A percentile compares a stretch with the other conserved stretches of the same genome.
These are phyloP conservation scores for Drosophila seguyi DNA, from an alignment of 1,140 invertebrate species.

Conservation along the genomic window DNA sequence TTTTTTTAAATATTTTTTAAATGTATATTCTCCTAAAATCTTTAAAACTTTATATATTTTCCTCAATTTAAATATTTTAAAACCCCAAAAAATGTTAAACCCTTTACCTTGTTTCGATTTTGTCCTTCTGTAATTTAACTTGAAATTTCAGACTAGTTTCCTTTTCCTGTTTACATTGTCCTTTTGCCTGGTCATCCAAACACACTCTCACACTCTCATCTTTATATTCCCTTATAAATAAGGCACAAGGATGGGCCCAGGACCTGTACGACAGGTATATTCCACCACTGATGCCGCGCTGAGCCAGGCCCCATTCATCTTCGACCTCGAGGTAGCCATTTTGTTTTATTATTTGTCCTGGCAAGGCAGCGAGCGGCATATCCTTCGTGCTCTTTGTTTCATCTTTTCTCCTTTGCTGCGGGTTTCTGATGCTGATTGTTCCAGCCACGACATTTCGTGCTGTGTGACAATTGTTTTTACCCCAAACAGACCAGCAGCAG, in stretches of 20 bases:
- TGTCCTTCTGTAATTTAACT: background rate
- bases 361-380: background rate
- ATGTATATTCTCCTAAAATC: background rate
- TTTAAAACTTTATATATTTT: background rate
- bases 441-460: slow-evolving; percentile 68
- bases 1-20: too few species aligned
- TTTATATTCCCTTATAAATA: slow-evolving; percentile 5
- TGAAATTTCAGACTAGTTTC: slow-evolving; percentile 2
- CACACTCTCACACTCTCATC: background rate
- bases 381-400: slow-evolving; percentile 30
- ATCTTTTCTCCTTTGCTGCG: slow-evolving; percentile 41
- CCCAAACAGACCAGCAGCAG: slow-evolving; percentile 31
- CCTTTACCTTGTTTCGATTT: background rate
- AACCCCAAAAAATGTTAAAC: background rate
- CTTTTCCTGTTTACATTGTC: slow-evolving; percentile 15
- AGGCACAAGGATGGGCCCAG: background rate
- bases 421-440: slow-evolving; percentile 64
- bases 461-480: slow-evolving; percentile 71
- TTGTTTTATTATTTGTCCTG: slow-evolving; percentile 56
- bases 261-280: slow-evolving; percentile 4
- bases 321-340: slow-evolving; percentile 76
- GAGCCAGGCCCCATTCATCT: slow-evolving; percentile 47
- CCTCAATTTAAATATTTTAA: background rate
- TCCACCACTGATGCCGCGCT: slow-evolving; percentile 19
- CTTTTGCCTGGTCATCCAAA: slow-evolving; percentile 17